Conservation (phyloP, 2,888 invertebrate genomes). For the Hypena proboscidalis region DNA sequence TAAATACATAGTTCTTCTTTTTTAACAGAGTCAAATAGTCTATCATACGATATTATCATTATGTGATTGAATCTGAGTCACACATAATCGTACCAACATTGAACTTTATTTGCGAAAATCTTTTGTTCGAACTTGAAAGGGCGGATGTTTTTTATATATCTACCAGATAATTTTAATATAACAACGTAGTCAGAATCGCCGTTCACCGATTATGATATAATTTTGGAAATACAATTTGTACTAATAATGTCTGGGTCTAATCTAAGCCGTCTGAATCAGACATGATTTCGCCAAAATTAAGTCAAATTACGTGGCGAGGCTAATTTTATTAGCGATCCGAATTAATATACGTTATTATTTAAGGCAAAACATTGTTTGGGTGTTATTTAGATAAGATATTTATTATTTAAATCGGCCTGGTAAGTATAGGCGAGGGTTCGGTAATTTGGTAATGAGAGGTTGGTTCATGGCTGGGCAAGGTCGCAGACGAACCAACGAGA, state of each 20-base stretch:
- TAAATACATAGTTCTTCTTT: too few species aligned
- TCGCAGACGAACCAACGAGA: conserved; percentile 67
- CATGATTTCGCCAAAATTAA: conserved; percentile 77
- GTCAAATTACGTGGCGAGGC: conserved; percentile 71
- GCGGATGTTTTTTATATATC: too few species aligned
- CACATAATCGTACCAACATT: too few species aligned
- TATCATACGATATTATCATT: too few species aligned
- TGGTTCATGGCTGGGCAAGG: conserved; percentile 73
- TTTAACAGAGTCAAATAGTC: too few species aligned
- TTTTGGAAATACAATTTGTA: conserved; percentile 61
- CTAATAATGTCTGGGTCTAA: conserved; percentile 50
- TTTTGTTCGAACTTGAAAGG: too few species aligned
- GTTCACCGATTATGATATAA: conserved; percentile 40
- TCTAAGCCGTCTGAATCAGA: conserved; percentile 73
- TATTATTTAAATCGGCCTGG: conserved; percentile 82
- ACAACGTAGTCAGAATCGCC: conserved; percentile 18
- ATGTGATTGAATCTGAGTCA: too few species aligned
- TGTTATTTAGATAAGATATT: conserved; percentile 84
- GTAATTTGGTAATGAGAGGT: conserved; percentile 84
- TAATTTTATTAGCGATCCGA: conserved; percentile 82
- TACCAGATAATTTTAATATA: background rate
- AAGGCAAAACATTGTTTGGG: conserved; percentile 75
- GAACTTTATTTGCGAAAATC: too few species aligned
- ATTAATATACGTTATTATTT: conserved; percentile 79
- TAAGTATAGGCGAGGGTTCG: conserved; percentile 79